Evolutionary conservation across 2,888 invertebrate genomes (phyloP), one percentile per base, ranked within the genome.

Genomic region (Dioctria rufipes): DNA sequence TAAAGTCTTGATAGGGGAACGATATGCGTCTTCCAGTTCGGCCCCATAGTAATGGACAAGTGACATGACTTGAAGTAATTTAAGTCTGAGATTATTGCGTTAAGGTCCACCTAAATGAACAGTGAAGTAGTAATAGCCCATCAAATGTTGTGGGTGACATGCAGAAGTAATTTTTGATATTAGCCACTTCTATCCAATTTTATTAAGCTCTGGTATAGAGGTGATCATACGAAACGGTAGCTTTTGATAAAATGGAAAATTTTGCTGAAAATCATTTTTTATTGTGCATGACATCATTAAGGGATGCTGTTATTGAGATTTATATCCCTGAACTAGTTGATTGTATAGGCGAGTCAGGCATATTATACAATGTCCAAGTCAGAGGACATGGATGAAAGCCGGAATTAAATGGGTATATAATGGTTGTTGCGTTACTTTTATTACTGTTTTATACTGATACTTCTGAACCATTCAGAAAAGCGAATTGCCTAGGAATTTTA

Each of bases 211-310:
- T 4, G 25, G 25, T 25, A 54, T 54, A 54, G 11, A 54, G 54
- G 11, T 54, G 11, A 8, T 54, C 11, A 25, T 25, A 25, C 54
- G 4, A 11, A 11, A 4, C 54, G 11, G 11, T 11, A 54, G 11
- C 11, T 54, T 11, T 54, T 4, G 11, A 54, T 11, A n/a, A n/a
- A 6, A 54, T 54, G 54, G 25, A 54, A 54, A 54, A 54, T 54
- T 54, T 8, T 11, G 54, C 3, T 54, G 11, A 54, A 54, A 54
- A 54, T 54, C 54, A 54, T 54, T 54, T 54, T 54, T 54, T 54
- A 54, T 54, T 3, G 54, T 54, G 54, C 54, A 54, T 54, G 54
- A 54, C 54, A 54, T 54, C 54, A 54, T 54, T 54, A 54, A 54
- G 54, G 54, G 54, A 54, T 54, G 54, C 54, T 54, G 54, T 6